Evolutionary conservation across 2,113 vertebrate species (phyloP).

Genomic region (Hippocampus abdominalis): DNA sequence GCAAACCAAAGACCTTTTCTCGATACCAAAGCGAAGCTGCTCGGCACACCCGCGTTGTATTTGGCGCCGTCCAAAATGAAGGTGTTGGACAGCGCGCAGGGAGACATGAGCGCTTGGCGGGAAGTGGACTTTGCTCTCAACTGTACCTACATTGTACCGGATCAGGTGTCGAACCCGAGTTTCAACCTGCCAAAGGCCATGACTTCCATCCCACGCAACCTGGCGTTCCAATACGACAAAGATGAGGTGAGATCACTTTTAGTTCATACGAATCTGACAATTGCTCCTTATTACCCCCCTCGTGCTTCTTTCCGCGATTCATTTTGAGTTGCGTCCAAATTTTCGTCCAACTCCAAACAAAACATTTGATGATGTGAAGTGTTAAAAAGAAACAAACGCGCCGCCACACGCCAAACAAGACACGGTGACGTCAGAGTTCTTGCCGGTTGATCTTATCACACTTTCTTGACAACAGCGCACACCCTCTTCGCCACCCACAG

Average conservation of each 20-base stretch:
- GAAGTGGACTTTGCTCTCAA: constrained; percentile 70
- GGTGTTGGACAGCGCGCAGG: constrained; percentile 43
- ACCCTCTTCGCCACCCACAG: background rate
- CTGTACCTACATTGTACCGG: constrained; percentile 74
- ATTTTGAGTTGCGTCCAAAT: too few relatives aligned
- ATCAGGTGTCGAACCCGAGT: constrained; percentile 64
- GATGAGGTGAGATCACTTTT: constrained; percentile 56
- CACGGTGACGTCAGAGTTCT: constrained; percentile 6
- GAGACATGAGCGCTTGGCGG: constrained; percentile 64
- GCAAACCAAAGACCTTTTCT: constrained; percentile 46
- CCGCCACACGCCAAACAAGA: background rate
- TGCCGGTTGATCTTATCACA: constrained; percentile 4
- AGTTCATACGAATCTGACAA: background rate
- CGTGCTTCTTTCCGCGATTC: too few relatives aligned
- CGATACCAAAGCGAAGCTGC: constrained; percentile 51
- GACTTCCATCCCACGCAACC: constrained; percentile 73
- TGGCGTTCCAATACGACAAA: constrained; percentile 62
- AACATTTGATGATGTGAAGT: too few relatives aligned
- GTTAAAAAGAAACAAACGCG: background rate
- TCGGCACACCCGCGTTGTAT: background rate
- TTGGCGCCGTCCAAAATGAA: constrained; percentile 53
- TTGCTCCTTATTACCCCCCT: too few relatives aligned
- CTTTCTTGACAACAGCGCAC: background rate
- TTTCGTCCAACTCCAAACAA: too few relatives aligned
- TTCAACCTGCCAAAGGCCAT: constrained; percentile 67